Evolutionary conservation across 2,113 vertebrate species (phyloP).

Genomic region (Tachuris rubrigastra): DNA sequence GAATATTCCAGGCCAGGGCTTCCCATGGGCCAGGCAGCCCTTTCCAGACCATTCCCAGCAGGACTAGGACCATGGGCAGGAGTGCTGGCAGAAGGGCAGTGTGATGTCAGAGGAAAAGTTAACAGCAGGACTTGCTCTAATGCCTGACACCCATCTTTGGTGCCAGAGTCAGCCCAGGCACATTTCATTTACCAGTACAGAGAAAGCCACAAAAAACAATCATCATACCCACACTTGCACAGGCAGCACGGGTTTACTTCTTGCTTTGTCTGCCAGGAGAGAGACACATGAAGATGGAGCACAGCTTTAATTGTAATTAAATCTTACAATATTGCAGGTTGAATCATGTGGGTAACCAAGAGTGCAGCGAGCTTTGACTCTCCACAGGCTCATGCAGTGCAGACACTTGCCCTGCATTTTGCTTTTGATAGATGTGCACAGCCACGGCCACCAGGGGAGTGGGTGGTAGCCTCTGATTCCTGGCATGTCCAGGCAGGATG

Average conservation of each 20-base stretch:
- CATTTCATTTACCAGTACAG: neutral
- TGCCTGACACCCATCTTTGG: neutral
- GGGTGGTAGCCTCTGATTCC: neutral
- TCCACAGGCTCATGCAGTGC: fast-evolving
- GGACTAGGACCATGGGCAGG: neutral
- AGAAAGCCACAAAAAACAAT: neutral
- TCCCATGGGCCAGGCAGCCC: fast-evolving
- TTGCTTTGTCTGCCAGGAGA: neutral
- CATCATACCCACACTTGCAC: too few species aligned
- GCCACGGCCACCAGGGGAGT: neutral
- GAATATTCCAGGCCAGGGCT: fast-evolving
- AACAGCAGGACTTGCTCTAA: neutral
- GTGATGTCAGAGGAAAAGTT: neutral
- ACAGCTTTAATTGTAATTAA: neutral
- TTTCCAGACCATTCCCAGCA: neutral
- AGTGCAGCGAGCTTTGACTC: neutral
- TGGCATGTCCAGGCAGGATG: neutral
- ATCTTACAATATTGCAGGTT: neutral
- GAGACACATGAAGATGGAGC: neutral
- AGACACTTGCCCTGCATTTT: neutral
- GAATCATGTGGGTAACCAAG: neutral
- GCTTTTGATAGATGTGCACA: neutral
- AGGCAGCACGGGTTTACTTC: neutral
- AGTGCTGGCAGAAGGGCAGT: neutral
- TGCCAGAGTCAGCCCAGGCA: neutral